These are phyloP conservation scores for Latrodectus hesperus DNA, from an alignment of 2,888 invertebrate species.

Conservation along the genomic window DNA sequence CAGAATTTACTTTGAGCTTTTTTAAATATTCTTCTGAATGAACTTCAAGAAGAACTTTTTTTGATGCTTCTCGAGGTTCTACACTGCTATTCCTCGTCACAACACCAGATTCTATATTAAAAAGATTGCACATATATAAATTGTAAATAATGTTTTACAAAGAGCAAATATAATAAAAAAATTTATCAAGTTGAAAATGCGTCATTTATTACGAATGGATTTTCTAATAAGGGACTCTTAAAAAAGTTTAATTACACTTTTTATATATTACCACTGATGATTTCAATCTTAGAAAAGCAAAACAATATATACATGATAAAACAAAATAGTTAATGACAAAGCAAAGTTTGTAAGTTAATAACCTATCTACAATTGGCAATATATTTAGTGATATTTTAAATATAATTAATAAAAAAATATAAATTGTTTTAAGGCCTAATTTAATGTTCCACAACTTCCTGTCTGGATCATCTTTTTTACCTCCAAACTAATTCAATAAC, in stretches of 20 bases:
- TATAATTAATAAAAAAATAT: neutral
- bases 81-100: slow-evolving; percentile 81
- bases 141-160: slow-evolving; percentile 77
- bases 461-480: no score
- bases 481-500: no score
- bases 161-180: neutral
- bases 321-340: neutral
- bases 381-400: neutral
- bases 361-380: neutral
- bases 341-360: neutral
- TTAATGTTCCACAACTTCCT: no score
- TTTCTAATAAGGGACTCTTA: neutral
- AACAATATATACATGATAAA: neutral
- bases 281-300: neutral
- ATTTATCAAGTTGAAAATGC: neutral
- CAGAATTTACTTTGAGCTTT: slow-evolving; percentile 79
- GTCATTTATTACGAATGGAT: neutral
- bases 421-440: neutral
- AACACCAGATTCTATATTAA: slow-evolving; percentile 78
- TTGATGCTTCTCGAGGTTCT: slow-evolving; percentile 83
- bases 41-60: slow-evolving; percentile 83
- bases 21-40: slow-evolving; percentile 85
- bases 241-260: neutral
- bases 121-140: slow-evolving; percentile 36
- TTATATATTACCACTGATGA: neutral